These are phyloP conservation scores for Neotragus pygmaeus DNA, from an alignment of 2,113 vertebrate species.

Conservation along the genomic window DNA sequence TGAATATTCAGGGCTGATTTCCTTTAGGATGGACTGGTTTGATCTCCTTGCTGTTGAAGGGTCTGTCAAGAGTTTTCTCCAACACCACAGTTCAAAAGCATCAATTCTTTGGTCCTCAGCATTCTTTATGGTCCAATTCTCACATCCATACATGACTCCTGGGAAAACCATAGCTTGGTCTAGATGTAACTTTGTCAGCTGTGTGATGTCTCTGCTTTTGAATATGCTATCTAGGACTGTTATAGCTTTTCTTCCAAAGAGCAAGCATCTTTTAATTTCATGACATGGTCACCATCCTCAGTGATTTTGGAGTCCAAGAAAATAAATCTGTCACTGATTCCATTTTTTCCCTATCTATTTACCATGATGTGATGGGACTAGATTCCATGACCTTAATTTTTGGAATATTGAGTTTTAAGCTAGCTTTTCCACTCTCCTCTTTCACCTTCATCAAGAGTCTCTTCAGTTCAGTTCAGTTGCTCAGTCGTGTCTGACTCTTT, in stretches of 20 bases:
- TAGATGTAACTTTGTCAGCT: neutral
- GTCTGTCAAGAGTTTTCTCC: neutral
- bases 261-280: neutral
- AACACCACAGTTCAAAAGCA: neutral
- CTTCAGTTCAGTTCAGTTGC: no score
- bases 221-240: neutral
- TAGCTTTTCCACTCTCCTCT: neutral
- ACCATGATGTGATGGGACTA: neutral
- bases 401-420: neutral
- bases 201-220: neutral
- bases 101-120: neutral
- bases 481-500: no score
- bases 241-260: neutral
- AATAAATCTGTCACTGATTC: neutral
- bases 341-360: neutral
- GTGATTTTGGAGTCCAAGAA: neutral
- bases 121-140: neutral
- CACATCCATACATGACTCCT: neutral
- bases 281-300: neutral
- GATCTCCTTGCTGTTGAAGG: neutral
- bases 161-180: neutral
- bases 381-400: neutral
- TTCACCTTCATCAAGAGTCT: neutral
- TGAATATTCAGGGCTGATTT: neutral
- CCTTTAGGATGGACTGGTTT: neutral